Conservation (phyloP, 2,113 vertebrate species). For the Sander lucioperca region DNA sequence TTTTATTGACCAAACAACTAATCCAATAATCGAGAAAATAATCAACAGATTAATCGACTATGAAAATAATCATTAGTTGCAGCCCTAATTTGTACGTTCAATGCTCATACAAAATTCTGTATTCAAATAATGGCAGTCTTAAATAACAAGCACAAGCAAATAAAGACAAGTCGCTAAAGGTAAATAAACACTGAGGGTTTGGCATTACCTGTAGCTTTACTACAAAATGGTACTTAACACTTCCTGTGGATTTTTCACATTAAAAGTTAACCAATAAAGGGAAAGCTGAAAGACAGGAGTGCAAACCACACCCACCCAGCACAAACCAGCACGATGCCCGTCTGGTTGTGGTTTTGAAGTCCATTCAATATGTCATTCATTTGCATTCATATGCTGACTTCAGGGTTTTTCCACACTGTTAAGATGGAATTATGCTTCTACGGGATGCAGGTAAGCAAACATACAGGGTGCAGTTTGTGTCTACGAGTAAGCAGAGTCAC, state of each 20-base stretch:
- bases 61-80: too few relatives aligned
- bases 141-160: not conserved
- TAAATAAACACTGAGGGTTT: not conserved
- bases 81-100: not conserved
- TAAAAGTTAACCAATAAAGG: not conserved
- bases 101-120: not conserved
- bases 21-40: too few relatives aligned
- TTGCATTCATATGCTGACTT: too few relatives aligned
- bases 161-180: not conserved
- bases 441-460: too few relatives aligned
- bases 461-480: too few relatives aligned
- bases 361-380: too few relatives aligned
- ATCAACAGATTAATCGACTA: too few relatives aligned
- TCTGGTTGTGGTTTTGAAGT: too few relatives aligned
- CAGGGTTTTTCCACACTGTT: too few relatives aligned
- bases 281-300: not conserved
- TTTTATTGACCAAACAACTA: too few relatives aligned
- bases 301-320: constrained; percentile 2
- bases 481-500: not conserved
- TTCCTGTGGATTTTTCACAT: not conserved
- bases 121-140: not conserved
- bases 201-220: not conserved
- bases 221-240: too few relatives aligned
- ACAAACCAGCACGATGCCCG: not conserved
- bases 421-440: too few relatives aligned